Conservation (phyloP, 1,140 invertebrate genomes). For the Pseudachorutes palmiensis region DNA sequence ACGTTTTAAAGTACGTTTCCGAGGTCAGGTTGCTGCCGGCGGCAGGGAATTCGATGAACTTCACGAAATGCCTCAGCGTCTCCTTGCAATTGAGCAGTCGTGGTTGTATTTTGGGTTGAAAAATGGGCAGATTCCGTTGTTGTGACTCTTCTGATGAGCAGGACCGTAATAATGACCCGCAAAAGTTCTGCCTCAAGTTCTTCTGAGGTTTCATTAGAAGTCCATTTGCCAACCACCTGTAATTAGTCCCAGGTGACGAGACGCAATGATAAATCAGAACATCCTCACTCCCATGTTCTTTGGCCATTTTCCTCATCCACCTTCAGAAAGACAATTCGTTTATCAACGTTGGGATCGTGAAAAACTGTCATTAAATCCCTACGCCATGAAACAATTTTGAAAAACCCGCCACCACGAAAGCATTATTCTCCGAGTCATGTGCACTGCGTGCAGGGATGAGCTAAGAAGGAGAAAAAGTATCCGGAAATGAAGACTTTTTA, state of each 20-base stretch:
- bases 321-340: no score
- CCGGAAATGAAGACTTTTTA: no score
- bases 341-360: no score
- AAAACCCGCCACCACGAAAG: no score
- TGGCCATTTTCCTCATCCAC: no score
- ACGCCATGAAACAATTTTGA: no score
- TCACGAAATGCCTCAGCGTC: no score
- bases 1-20: not conserved
- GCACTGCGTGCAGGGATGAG: no score
- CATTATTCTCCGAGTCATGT: no score
- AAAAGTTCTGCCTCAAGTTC: not conserved
- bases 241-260: not conserved
- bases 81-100: not conserved
- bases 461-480: no score
- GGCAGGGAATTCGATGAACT: not conserved
- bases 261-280: not conserved
- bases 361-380: no score
- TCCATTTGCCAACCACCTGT: not conserved
- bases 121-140: not conserved
- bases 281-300: no score
- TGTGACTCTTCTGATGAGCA: not conserved
- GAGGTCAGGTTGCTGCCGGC: not conserved
- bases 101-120: not conserved
- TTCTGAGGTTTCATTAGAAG: not conserved
- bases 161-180: not conserved